phyloP scores from a whole-genome alignment of 2,888 invertebrate genomes.

The Palloptera scutellata region DNA sequence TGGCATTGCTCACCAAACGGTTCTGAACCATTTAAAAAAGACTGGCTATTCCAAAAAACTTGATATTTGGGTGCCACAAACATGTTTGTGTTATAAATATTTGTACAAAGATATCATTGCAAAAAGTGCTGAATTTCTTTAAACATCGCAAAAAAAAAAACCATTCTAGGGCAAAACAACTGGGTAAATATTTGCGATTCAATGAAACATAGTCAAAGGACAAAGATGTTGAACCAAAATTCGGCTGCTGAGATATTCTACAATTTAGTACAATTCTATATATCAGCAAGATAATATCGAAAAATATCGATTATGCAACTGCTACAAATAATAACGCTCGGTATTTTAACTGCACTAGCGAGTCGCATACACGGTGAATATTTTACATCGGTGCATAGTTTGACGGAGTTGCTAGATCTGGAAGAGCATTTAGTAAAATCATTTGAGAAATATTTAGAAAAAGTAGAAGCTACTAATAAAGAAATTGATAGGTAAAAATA shows the following conservation, averaged over 20 bases:
- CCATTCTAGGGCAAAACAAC: too few species aligned
- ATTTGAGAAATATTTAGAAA: conserved; percentile 34
- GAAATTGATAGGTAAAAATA: conserved; percentile 7
- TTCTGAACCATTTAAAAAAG: too few species aligned
- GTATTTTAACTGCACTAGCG: neutral
- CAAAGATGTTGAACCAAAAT: neutral
- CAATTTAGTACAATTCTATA: neutral
- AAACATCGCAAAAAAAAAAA: too few species aligned
- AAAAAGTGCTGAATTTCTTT: too few species aligned
- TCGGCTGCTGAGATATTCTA: neutral
- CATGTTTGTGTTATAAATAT: too few species aligned
- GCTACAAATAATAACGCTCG: neutral
- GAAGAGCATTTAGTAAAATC: conserved; percentile 32
- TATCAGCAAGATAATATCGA: too few species aligned
- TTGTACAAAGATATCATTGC: too few species aligned
- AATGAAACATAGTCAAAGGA: neutral
- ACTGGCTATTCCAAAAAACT: too few species aligned
- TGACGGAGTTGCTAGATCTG: conserved; percentile 32
- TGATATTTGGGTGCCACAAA: too few species aligned
- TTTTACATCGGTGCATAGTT: conserved; percentile 35
- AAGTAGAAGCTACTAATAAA: conserved; percentile 14
- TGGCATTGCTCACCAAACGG: too few species aligned
- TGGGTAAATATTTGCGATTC: too few species aligned
- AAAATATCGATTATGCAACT: too few species aligned
- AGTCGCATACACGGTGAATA: conserved; percentile 35